phyloP scores from a whole-genome alignment of 2,888 invertebrate genomes.

The Cephus sareptanus region DNA sequence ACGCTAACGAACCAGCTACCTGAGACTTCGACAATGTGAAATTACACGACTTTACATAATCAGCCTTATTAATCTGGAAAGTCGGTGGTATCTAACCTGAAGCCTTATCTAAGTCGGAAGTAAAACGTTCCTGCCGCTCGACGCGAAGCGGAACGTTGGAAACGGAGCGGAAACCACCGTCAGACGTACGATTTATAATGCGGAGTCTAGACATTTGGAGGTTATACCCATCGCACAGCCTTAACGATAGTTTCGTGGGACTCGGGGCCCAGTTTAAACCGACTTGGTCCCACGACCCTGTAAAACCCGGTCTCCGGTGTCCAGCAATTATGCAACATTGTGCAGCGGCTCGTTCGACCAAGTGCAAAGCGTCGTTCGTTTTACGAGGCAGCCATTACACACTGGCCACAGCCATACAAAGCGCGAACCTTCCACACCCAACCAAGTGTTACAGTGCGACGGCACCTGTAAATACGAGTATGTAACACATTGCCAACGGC shows the following conservation, averaged over 20 bases:
- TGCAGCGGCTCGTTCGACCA: slow-evolving; percentile 18
- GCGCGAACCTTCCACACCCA: slow-evolving; percentile 4
- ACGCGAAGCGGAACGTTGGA: slow-evolving; percentile 24
- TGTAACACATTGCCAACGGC: slow-evolving; percentile 12
- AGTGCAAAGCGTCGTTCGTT: slow-evolving; percentile 37
- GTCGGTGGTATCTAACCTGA: slow-evolving; percentile 39
- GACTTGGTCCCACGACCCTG: neutral
- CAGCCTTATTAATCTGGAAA: slow-evolving; percentile 58
- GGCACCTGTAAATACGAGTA: neutral
- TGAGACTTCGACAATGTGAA: slow-evolving; percentile 36
- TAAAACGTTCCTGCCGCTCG: slow-evolving; percentile 33
- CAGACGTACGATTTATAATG: neutral
- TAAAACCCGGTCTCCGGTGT: neutral
- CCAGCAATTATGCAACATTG: slow-evolving; percentile 38
- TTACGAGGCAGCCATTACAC: slow-evolving; percentile 40
- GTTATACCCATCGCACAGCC: too few species aligned
- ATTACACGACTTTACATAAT: slow-evolving; percentile 55
- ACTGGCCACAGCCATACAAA: slow-evolving; percentile 35
- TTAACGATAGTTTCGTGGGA: neutral
- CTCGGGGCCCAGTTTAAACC: neutral
- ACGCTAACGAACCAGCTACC: slow-evolving; percentile 1
- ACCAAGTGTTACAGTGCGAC: neutral
- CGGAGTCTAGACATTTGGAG: too few species aligned
- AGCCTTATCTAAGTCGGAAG: slow-evolving; percentile 56
- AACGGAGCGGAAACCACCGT: slow-evolving; percentile 20